Evolutionary conservation across 30 jellyfish, hydroid and myxozoan genomes (phyloP).

Genomic region (Clytia hemisphaerica): DNA sequence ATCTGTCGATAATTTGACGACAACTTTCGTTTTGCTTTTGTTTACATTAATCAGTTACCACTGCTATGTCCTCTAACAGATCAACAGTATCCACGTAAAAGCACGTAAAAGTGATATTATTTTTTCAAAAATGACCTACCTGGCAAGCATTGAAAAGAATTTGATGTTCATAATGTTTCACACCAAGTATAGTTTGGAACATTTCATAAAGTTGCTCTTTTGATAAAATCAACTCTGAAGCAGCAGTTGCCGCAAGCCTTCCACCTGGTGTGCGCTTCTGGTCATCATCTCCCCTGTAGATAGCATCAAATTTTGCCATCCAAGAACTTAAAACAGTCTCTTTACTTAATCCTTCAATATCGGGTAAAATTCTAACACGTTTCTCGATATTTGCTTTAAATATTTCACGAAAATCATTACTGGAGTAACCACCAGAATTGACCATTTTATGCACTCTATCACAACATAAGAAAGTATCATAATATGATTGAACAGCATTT

Average conservation of each 20-base stretch:
- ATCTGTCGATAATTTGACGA: not conserved
- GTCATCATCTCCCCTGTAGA: slow-evolving; percentile 96
- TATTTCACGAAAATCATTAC: slow-evolving; percentile 86
- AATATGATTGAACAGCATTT: slow-evolving; percentile 76
- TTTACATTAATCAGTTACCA: too few species aligned
- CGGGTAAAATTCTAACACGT: slow-evolving; percentile 82
- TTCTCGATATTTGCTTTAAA: slow-evolving; percentile 89
- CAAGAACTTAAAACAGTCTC: slow-evolving; percentile 96
- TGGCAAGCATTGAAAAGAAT: slow-evolving; percentile 86
- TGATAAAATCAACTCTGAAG: slow-evolving; percentile 83
- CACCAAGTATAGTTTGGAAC: slow-evolving; percentile 83
- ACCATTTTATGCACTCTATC: slow-evolving; percentile 96
- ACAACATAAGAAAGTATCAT: slow-evolving; percentile 81
- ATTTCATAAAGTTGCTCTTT: slow-evolving; percentile 86
- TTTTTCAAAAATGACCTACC: slow-evolving; percentile 30
- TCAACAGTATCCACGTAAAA: too few species aligned
- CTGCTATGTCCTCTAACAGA: too few species aligned
- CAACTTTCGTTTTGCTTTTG: too few species aligned
- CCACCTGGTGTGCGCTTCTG: slow-evolving; percentile 90
- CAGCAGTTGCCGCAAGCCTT: slow-evolving; percentile 97
- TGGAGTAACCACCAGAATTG: slow-evolving; percentile 95
- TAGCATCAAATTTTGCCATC: slow-evolving; percentile 99
- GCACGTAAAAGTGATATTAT: too few species aligned
- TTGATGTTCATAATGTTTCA: slow-evolving; percentile 80
- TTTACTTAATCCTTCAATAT: slow-evolving; percentile 92